Evolutionary conservation across 1,140 invertebrate species (phyloP).

Genomic region (Colletes latitarsis): DNA sequence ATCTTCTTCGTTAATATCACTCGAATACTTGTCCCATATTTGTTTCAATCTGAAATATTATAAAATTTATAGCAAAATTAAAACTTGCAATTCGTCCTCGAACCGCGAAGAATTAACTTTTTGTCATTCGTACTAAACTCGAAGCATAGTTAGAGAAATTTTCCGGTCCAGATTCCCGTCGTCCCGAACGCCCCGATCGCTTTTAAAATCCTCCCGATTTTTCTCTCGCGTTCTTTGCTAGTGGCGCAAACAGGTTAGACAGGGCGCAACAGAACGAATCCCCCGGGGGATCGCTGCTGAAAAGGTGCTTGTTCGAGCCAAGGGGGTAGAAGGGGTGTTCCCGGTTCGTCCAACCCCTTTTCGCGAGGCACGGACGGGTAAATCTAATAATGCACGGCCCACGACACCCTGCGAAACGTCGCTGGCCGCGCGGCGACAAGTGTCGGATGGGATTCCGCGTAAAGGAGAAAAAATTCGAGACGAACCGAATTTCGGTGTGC

Average conservation of each 20-base stretch:
- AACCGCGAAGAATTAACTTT: too few relatives aligned
- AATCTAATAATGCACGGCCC: slow-evolving; percentile 59
- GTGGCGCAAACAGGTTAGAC: slow-evolving; percentile 60
- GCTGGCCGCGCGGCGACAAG: slow-evolving; percentile 42
- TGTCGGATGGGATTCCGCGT: slow-evolving; percentile 23
- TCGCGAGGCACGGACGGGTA: slow-evolving; percentile 48
- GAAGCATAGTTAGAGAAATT: too few relatives aligned
- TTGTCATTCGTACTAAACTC: too few relatives aligned
- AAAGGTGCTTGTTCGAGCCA: slow-evolving; percentile 29
- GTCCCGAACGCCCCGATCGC: neutral
- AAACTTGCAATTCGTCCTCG: too few relatives aligned
- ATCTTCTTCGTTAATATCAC: too few relatives aligned
- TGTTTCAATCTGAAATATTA: too few relatives aligned
- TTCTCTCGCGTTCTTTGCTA: slow-evolving; percentile 24
- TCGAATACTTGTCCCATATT: too few relatives aligned
- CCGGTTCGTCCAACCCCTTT: slow-evolving; percentile 38
- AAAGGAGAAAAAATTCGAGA: slow-evolving; percentile 7
- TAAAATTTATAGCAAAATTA: too few relatives aligned
- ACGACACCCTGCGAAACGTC: slow-evolving; percentile 51
- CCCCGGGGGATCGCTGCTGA: slow-evolving; percentile 35
- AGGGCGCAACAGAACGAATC: slow-evolving; percentile 24
- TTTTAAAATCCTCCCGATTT: slow-evolving; percentile 37
- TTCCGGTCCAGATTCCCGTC: neutral
- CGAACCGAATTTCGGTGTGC: slow-evolving; percentile 14
- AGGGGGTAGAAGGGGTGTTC: slow-evolving; percentile 3